Evolutionary conservation across 2,797 vertebrate genomes (phyloP).

Genomic region (Pelobates cultripes): DNA sequence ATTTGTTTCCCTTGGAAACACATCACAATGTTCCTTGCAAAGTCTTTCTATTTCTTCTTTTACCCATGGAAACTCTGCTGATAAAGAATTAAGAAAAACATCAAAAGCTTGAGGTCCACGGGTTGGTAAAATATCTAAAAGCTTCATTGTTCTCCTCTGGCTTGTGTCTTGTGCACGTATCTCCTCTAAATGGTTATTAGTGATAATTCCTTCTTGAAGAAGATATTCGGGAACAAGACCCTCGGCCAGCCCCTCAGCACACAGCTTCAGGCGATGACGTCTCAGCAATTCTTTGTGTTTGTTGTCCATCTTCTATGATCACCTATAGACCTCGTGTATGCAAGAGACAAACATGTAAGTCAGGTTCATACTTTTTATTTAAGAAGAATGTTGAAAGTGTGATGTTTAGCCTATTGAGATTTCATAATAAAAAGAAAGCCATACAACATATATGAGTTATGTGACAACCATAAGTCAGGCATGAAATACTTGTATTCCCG

Average conservation of each 20-base stretch:
- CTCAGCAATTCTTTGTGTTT: conserved; percentile 81
- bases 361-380: not conserved
- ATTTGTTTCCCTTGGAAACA: conserved; percentile 60
- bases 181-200: conserved; percentile 78
- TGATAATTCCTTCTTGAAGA: conserved; percentile 87
- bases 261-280: conserved; percentile 77
- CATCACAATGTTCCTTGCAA: conserved; percentile 49
- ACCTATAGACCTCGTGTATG: not conserved
- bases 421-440: too few species aligned
- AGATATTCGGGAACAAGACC: conserved; percentile 85
- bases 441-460: too few species aligned
- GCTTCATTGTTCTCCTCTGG: conserved; percentile 73
- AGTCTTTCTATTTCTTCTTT: conserved; percentile 75
- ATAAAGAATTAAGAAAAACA: conserved; percentile 79
- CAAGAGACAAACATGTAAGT: not conserved
- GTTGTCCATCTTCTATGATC: conserved; percentile 76
- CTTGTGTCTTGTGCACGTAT: conserved; percentile 80
- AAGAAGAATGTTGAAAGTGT: too few species aligned
- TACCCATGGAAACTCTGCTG: conserved; percentile 88
- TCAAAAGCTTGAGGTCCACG: conserved; percentile 86
- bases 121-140: conserved; percentile 85
- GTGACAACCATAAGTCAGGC: too few species aligned
- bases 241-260: conserved; percentile 81
- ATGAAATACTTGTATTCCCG: too few species aligned
- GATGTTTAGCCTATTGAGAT: too few species aligned